Percentiles rank a stretch among this genome's conserved stretches.
Conservation (phyloP, 2,797 vertebrate genomes). For the Phoebastria nigripes region DNA sequence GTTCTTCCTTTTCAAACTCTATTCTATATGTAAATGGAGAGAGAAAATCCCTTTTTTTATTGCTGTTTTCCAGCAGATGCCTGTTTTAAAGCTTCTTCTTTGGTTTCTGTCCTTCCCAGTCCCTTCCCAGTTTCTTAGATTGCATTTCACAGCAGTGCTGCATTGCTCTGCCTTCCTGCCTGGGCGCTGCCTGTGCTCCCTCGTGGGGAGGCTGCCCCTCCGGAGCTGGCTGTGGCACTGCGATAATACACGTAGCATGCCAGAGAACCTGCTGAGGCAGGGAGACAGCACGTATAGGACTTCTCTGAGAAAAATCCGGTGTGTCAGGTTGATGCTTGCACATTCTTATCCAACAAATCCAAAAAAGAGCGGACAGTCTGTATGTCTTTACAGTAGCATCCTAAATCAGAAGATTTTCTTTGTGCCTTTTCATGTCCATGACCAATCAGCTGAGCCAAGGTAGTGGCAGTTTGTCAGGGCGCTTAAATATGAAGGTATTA, state of each 20-base stretch:
- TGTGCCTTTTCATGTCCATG: not conserved
- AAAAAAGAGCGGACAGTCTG: not conserved
- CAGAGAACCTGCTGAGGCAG: not conserved
- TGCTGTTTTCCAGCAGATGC: not conserved
- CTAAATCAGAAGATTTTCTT: not conserved
- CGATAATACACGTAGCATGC: rapidly evolving
- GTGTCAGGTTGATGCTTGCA: not conserved
- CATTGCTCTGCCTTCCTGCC: not conserved
- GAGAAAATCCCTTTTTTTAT: not conserved
- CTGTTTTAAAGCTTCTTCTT: not conserved
- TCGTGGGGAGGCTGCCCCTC: not conserved
- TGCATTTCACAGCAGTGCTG: not conserved
- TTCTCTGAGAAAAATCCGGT: not conserved
- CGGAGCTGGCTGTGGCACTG: not conserved
- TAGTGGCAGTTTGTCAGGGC: not conserved
- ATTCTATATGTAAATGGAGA: not conserved
- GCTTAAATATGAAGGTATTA: not conserved
- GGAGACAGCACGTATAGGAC: not conserved
- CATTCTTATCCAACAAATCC: not conserved
- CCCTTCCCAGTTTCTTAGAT: not conserved
- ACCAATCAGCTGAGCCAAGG: not conserved
- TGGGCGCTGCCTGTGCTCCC: not conserved
- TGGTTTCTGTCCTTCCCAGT: not conserved
- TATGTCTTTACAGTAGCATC: not conserved
- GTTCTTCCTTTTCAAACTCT: not conserved